Base-by-base conservation (phyloP, 2,888 invertebrate genomes). In the Micropterix aruncella region DNA sequence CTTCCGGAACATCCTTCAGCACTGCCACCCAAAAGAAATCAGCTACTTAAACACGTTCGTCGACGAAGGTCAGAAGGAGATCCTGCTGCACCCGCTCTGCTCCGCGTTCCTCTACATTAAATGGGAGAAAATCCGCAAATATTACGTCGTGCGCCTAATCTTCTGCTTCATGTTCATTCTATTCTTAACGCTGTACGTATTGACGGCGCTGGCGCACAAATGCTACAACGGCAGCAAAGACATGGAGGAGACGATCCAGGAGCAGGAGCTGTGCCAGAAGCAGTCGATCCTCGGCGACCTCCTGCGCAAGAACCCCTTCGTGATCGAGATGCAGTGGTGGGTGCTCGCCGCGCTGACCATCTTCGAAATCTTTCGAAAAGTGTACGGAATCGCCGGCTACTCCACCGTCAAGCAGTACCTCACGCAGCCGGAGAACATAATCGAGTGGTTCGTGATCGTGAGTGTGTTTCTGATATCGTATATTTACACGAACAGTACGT, bases 71-170 rank as follows among this genome's bases (percentile, higher is more conserved):
- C 90, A 90, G 57, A 90, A 90, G 56, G 86, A 88, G 59, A 83
- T 91, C 37, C 62, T 91, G 2, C 74, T 88, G 43, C 91, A 91
- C 66, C 91, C 91, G 0, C 64, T 91, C 3, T 90, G 90, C 59
- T 87, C 90, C 5, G 88, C 90, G 0, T 91, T 91, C 57, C 68
- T 91, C 0, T 81, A 89, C 57, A 77, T 91, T 43, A 91, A 91
- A 59, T 91, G 91, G 91, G 85, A 87, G 55, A 88, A 90, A 61
- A 89, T 91, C 51, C 74, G 89, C 18, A 88, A 88, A 63, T 91
- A 88, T 57, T 90, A 90, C 56, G 80, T 88, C 12, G 86, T 83
- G 1, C 70, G 88, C 44, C 67, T 89, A 52, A 73, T 87, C 49
- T 76, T 88, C 53, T 87, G 86, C 60, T 79, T 85, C 49, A 75